These are phyloP conservation scores for Shinisaurus crocodilurus DNA, from an alignment of 2,113 vertebrate genomes.

Conservation along the genomic window DNA sequence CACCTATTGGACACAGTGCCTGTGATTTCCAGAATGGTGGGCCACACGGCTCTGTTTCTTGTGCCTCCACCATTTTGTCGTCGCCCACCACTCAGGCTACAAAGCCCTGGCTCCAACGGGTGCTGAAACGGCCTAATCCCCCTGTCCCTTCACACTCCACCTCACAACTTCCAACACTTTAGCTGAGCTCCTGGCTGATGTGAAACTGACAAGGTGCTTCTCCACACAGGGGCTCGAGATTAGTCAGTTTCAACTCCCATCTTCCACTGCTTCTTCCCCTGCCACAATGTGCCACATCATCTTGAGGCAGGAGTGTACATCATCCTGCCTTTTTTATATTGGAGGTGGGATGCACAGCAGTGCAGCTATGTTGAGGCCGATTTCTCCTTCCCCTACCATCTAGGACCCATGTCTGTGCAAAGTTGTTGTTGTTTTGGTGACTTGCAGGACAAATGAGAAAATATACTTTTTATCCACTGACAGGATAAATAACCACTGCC, in stretches of 20 bases:
- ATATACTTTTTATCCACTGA: too few relatives aligned
- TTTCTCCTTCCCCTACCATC: neutral
- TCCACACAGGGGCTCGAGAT: neutral
- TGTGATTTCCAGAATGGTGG: neutral
- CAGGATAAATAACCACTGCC: too few relatives aligned
- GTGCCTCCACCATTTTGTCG: neutral
- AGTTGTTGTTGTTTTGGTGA: too few relatives aligned
- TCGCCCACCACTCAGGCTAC: neutral
- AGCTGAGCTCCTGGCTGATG: neutral
- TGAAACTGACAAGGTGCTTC: neutral
- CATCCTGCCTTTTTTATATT: neutral
- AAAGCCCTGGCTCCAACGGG: neutral
- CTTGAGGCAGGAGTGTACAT: neutral
- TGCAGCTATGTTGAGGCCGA: too few relatives aligned
- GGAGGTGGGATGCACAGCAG: too few relatives aligned
- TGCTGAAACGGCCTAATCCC: neutral
- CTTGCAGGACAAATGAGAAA: too few relatives aligned
- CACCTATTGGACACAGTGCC: neutral
- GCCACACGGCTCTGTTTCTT: neutral
- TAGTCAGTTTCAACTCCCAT: neutral
- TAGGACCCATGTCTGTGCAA: too few relatives aligned
- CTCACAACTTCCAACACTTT: too few relatives aligned
- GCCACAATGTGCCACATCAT: neutral
- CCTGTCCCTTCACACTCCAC: neutral
- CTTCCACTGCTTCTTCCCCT: neutral